phyloP scores from a whole-genome alignment of 2,888 invertebrate genomes.

The Polyploca ridens region DNA sequence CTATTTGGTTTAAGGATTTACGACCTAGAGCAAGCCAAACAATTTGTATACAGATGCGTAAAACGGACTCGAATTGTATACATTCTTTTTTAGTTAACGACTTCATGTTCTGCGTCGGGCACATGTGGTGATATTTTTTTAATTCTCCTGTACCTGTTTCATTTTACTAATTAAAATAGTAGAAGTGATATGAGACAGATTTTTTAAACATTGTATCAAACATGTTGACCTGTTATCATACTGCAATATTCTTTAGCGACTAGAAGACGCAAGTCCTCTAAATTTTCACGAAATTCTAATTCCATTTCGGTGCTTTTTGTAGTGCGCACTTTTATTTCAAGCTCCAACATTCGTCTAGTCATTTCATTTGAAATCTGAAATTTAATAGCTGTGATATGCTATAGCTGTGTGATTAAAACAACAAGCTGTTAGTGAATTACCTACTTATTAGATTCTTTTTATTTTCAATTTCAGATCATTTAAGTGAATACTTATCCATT shows the following conservation, averaged over 20 bases:
- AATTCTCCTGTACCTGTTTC: constrained; percentile 56
- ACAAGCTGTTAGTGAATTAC: neutral
- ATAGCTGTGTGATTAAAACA: neutral
- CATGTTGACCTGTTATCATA: constrained; percentile 67
- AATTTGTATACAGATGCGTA: constrained; percentile 78
- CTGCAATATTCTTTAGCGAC: constrained; percentile 83
- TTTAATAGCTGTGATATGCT: constrained; percentile 21
- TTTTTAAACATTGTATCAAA: neutral
- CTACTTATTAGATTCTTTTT: no score
- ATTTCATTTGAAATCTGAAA: constrained; percentile 75
- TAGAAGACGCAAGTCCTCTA: constrained; percentile 80
- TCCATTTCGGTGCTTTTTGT: constrained; percentile 60
- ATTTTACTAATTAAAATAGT: no score
- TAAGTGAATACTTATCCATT: no score
- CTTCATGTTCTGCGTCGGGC: constrained; percentile 58
- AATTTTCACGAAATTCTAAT: constrained; percentile 68
- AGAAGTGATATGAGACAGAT: neutral
- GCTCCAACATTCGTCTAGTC: constrained; percentile 66
- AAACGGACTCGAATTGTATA: constrained; percentile 76
- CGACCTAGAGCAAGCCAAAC: constrained; percentile 84
- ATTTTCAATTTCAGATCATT: no score
- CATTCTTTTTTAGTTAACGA: constrained; percentile 82
- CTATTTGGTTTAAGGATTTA: constrained; percentile 79
- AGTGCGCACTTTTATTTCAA: constrained; percentile 70
- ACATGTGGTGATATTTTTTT: constrained; percentile 80